These are phyloP conservation scores for Syrrhaptes paradoxus DNA, from an alignment of 2,113 vertebrate species.

Conservation along the genomic window DNA sequence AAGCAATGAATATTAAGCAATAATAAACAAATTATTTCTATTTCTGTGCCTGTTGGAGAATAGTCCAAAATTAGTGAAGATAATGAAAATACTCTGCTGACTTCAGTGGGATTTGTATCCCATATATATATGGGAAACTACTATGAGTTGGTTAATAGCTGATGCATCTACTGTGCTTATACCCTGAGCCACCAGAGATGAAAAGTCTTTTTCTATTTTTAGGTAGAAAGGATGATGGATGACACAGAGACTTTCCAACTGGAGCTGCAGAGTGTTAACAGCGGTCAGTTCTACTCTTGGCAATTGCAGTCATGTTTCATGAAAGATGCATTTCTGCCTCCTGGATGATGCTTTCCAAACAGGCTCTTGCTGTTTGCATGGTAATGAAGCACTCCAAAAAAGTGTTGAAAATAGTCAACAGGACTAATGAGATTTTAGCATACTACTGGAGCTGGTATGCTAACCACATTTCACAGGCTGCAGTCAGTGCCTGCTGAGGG, in stretches of 20 bases:
- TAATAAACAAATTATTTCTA: not conserved
- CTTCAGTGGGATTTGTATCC: not conserved
- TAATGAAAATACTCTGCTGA: not conserved
- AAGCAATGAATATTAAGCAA: not conserved
- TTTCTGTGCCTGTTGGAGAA: not conserved
- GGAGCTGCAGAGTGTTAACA: not conserved
- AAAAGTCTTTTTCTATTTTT: not conserved
- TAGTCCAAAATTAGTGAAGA: not conserved
- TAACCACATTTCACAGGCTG: not conserved
- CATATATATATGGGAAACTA: not conserved
- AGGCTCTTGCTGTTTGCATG: not conserved
- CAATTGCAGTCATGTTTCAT: not conserved
- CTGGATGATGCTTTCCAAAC: not conserved
- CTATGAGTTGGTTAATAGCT: not conserved
- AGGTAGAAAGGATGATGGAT: not conserved
- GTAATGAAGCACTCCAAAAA: not conserved
- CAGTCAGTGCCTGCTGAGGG: not conserved
- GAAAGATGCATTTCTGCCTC: not conserved
- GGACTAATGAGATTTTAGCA: constrained; percentile 8
- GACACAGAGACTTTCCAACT: not conserved
- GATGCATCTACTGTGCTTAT: not conserved
- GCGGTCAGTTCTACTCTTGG: not conserved
- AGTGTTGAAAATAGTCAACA: not conserved
- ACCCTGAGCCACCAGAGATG: not conserved
- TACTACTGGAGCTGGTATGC: not conserved